Percentiles rank a stretch among this genome's conserved stretches.
Conservation (phyloP, 2,797 vertebrate species). For the Luscinia megarhynchos region DNA sequence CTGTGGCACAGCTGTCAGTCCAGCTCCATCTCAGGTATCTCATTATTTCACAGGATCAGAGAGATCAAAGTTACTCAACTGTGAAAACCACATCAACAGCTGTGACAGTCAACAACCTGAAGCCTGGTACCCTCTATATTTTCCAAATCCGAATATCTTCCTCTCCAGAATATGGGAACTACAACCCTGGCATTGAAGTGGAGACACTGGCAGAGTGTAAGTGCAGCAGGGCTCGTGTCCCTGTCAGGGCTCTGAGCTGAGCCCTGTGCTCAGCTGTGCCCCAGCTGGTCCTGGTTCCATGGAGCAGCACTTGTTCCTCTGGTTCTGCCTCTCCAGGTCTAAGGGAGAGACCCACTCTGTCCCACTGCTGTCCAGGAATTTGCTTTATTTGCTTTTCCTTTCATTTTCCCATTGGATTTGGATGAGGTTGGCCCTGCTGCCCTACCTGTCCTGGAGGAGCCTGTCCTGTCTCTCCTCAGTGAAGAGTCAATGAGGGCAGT, state of each 20-base stretch:
- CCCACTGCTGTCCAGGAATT: not conserved
- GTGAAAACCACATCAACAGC: constrained; percentile 89
- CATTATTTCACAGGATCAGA: constrained; percentile 85
- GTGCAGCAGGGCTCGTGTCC: constrained; percentile 44
- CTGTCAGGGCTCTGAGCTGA: not conserved
- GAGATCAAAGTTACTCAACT: constrained; percentile 92
- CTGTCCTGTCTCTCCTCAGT: not conserved
- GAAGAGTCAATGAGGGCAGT: not conserved
- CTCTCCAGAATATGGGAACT: constrained; percentile 83
- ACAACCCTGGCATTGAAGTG: constrained; percentile 90
- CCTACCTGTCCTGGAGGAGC: not conserved
- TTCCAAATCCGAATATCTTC: constrained; percentile 89
- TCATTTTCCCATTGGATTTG: not conserved
- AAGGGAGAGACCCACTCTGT: not conserved
- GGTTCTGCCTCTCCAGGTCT: not conserved
- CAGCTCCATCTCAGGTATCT: not conserved
- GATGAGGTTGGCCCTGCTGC: not conserved
- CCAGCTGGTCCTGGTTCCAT: not conserved
- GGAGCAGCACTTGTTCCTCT: not conserved
- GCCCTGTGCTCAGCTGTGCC: not conserved
- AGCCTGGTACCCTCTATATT: constrained; percentile 91
- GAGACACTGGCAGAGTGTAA: constrained; percentile 92
- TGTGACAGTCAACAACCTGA: constrained; percentile 92
- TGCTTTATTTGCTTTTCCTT: not conserved
- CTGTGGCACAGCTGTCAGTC: not conserved